A percentile compares a stretch with the other conserved stretches of the same genome.
Conservation (phyloP, 1,140 invertebrate genomes). For the Hyphantria cunea region DNA sequence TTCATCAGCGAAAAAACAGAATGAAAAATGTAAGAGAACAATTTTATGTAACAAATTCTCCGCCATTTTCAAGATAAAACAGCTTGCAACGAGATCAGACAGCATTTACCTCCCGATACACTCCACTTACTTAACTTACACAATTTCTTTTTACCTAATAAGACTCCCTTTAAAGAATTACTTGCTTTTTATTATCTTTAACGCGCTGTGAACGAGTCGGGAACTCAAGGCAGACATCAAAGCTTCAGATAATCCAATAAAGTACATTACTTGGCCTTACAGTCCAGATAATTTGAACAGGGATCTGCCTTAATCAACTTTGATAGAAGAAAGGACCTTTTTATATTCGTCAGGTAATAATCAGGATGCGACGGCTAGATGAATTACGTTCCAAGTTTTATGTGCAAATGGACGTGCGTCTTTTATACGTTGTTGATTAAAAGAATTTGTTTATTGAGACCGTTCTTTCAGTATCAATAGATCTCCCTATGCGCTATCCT, state of each 20-base stretch:
- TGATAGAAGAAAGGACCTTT: conserved; percentile 38
- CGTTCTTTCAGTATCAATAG: too few relatives aligned
- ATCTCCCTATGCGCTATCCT: too few relatives aligned
- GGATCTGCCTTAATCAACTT: conserved; percentile 54
- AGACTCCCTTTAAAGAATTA: conserved; percentile 52
- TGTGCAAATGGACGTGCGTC: conserved; percentile 2
- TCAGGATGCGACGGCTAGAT: conserved; percentile 39
- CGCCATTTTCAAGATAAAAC: conserved; percentile 6
- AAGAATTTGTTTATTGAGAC: conserved; percentile 1
- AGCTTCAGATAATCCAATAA: conserved; percentile 65
- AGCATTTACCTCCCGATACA: conserved; percentile 37
- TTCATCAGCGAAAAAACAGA: not conserved
- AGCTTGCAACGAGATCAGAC: conserved; percentile 12
- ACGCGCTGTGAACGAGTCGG: conserved; percentile 46
- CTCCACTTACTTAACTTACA: conserved; percentile 48
- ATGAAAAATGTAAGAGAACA: conserved; percentile 5
- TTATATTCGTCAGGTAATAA: conserved; percentile 45
- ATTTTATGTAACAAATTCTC: conserved; percentile 21
- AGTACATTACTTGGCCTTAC: conserved; percentile 48
- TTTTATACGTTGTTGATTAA: conserved; percentile 14
- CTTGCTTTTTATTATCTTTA: conserved; percentile 53
- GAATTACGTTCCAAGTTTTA: conserved; percentile 37
- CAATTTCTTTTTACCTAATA: conserved; percentile 54
- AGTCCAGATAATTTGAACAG: conserved; percentile 42
- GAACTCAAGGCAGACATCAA: conserved; percentile 56